A percentile compares a stretch with the other conserved stretches of the same genome.
Conservation (phyloP, 2,888 invertebrate genomes). For the Macrosiphum euphorbiae region DNA sequence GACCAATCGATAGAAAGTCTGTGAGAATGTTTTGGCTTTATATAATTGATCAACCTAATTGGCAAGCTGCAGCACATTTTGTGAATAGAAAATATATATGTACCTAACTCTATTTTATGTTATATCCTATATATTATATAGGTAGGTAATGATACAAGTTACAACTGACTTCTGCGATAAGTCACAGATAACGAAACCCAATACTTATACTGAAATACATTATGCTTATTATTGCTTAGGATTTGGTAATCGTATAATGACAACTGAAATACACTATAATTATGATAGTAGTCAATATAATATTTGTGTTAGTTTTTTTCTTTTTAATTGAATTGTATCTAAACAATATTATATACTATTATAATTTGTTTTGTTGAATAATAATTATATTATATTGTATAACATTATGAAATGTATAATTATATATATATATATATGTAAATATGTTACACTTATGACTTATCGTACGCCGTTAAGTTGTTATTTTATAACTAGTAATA, state of each 20-base stretch:
- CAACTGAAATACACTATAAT: background rate
- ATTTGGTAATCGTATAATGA: background rate
- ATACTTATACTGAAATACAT: background rate
- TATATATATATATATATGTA: no score
- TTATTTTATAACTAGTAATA: background rate
- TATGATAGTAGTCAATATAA: background rate
- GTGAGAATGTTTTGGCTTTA: background rate
- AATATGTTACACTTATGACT: background rate
- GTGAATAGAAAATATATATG: background rate
- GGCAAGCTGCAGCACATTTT: background rate
- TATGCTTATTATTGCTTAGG: background rate
- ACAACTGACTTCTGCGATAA: background rate
- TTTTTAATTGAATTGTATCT: no score
- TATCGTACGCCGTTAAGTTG: background rate
- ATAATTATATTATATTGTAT: background rate
- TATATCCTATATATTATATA: background rate
- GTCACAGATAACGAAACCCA: background rate
- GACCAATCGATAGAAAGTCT: background rate
- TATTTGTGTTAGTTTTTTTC: background rate
- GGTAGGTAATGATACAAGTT: background rate
- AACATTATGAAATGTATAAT: no score
- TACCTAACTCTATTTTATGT: background rate
- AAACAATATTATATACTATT: no score
- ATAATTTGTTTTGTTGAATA: background rate
- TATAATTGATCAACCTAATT: conserved; percentile 5